Evolutionary conservation across 2,113 vertebrate genomes (phyloP), one percentile per base, ranked within the genome.

Genomic region (Carassius carassius): DNA sequence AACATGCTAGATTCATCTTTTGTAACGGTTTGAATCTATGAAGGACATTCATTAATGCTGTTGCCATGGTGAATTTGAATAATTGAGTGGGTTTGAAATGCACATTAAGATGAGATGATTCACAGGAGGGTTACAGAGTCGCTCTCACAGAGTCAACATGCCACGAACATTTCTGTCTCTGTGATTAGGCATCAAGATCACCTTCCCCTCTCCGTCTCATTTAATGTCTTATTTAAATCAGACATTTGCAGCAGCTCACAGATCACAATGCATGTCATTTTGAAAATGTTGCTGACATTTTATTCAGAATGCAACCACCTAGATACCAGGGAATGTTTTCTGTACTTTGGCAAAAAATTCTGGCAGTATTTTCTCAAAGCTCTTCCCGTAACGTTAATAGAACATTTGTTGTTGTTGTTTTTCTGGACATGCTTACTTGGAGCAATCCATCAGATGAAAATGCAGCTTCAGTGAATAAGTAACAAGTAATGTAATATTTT

Each of bases 11-110:
- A 25, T 19, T 11, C 47, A 19, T 76, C 9, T 25, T 76, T 29
- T 76, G 73, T 29, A 54, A 32, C 16, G 8, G 4, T 17, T 25
- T 76, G 73, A 76, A 54, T 76, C 73, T 76, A 4, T 16, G 44
- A 29, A 76, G 47, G 3, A 51, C 73, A 29, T 54, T 51, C 16
- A 51, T 75, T 76, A 49, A 76, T 32, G 67, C 32, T 58, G 29
- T 75, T 67, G 63, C 63, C 32, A 65, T 69, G 7, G 9, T 76
- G 72, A 23, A 76, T 56, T 35, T 35, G 23, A 82, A 72, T 35
- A 70, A 32, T 62, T 76, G 67, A 77, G 76, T 25, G 54, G 65
- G 49, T 41, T 69, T 76, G 41, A 44, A 75, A 76, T 51, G 74
- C 62, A 49, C 41, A 44, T 63, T 86, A 37, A 56, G 8, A 74